Evolutionary conservation across 2,797 vertebrate species (phyloP).

Genomic region (Gymnopithys bicolor): DNA sequence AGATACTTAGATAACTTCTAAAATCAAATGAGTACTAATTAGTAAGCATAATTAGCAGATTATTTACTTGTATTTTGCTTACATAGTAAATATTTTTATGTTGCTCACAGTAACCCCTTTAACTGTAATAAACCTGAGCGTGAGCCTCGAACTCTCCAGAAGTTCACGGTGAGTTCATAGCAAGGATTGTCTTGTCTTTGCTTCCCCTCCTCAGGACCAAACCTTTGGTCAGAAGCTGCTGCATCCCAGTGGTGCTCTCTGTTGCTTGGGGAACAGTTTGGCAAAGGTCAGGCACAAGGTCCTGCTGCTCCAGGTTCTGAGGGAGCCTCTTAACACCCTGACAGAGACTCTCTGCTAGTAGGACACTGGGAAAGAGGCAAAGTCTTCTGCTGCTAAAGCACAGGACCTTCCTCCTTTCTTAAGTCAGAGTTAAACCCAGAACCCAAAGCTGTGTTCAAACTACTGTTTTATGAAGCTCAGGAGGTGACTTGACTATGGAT

Average conservation of each 20-base stretch:
- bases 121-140: not conserved
- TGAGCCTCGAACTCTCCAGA: not conserved
- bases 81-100: not conserved
- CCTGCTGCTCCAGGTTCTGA: accelerated
- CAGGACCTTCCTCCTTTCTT: not conserved
- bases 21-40: not conserved
- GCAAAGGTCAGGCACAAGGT: not conserved
- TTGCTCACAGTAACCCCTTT: not conserved
- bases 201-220: not conserved
- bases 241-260: not conserved
- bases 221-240: not conserved
- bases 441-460: not conserved
- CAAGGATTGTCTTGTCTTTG: not conserved
- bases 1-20: not conserved
- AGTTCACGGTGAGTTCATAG: not conserved
- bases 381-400: not conserved
- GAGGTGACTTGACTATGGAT: not conserved
- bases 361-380: not conserved
- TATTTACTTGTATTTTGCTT: not conserved
- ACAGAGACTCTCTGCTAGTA: not conserved
- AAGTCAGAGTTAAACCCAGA: not conserved
- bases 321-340: not conserved
- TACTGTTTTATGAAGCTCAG: accelerated
- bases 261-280: not conserved
- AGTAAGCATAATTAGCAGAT: not conserved